Evolutionary conservation across 2,113 vertebrate species (phyloP), one percentile per base, ranked within the genome.

Genomic region (Haliaeetus leucogaster): DNA sequence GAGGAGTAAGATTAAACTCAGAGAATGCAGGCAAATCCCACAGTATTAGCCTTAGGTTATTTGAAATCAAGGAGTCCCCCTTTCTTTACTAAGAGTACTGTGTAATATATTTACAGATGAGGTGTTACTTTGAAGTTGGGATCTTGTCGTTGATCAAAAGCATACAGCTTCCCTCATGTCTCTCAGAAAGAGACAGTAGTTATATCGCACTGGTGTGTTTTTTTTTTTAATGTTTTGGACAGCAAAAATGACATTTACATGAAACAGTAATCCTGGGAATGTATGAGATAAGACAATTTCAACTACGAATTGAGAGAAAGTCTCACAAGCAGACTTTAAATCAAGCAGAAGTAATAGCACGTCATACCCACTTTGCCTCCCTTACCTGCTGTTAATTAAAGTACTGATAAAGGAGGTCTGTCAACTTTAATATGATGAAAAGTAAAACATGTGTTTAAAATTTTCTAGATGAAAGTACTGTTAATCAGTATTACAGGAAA

Each of bases 81-180:
- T 97, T 97, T 82, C 86, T 94, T 89, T 68, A 83, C 80, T 58
- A 89, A 53, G 95, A 92, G 58, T 81, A 72, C 62, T 48, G n/a
- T 96, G 97, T 97, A 97, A 96, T 97, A 77, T 98, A 94, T 97
- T 98, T 98, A 97, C 92, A 95, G 97, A 97, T 89, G 96, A 98
- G 96, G 91, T 97, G 93, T 93, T 93, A 84, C 98, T 98, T 98
- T 98, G 98, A 98, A 98, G 97, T 97, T 45, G 0, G 47, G 85
- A 98, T 97, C 86, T 86, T 96, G 94, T 95, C 97, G 98, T 98
- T 98, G 98, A 98, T 98, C 98, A 98, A 97, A 98, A 96, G 96
- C 80, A 34, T 89, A 90, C 93, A 91, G 94, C 86, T 94, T 98
- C 95, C 95, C 97, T 97, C 27, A 40, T 96, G 97, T 98, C 95